Evolutionary conservation across 1,140 invertebrate species (phyloP).

Genomic region (Euura saliciscinereae): DNA sequence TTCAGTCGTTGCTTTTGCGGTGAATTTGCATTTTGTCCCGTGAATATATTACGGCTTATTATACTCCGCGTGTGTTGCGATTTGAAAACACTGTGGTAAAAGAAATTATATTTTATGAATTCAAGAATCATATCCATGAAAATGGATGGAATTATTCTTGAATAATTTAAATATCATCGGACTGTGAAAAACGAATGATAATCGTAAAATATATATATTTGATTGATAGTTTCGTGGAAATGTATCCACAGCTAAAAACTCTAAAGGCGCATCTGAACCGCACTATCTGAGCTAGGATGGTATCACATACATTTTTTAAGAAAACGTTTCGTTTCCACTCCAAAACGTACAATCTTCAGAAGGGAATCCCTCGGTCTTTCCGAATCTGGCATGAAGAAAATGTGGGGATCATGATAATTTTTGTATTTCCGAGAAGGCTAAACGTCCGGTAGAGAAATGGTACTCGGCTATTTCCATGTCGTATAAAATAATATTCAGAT

Average conservation of each 20-base stretch:
- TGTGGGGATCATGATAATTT: neutral
- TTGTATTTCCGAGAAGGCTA: neutral
- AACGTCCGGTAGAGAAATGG: neutral
- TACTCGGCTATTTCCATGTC: neutral
- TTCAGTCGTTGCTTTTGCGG: neutral
- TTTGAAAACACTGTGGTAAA: neutral
- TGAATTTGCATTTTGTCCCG: slow-evolving; percentile 1
- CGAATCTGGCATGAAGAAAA: neutral
- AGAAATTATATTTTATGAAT: neutral
- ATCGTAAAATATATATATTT: too few relatives aligned
- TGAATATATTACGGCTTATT: slow-evolving; percentile 2
- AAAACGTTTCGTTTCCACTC: too few relatives aligned
- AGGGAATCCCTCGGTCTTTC: neutral
- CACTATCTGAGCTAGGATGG: too few relatives aligned
- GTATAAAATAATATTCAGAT: neutral
- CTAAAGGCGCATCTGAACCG: too few relatives aligned
- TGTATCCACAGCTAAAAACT: too few relatives aligned
- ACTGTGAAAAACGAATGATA: too few relatives aligned
- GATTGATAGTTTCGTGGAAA: too few relatives aligned
- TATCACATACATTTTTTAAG: too few relatives aligned
- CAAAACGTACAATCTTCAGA: too few relatives aligned
- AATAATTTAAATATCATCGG: too few relatives aligned
- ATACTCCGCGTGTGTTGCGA: neutral
- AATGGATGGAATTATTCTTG: too few relatives aligned
- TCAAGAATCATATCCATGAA: too few relatives aligned